phyloP scores from a whole-genome alignment of 2,113 vertebrate species.

The Strix uralensis region DNA sequence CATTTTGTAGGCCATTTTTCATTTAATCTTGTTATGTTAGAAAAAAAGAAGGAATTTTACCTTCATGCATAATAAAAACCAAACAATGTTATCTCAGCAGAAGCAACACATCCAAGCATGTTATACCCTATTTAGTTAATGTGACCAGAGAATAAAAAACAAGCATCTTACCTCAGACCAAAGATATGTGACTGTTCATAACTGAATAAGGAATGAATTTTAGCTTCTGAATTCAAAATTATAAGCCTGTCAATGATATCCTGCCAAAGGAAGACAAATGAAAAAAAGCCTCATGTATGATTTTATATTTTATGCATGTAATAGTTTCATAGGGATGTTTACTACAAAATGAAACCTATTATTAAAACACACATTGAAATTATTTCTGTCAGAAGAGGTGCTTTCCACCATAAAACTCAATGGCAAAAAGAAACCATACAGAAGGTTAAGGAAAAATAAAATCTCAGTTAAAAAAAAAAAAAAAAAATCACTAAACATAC shows the following conservation, averaged over 20 bases:
- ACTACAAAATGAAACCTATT: not conserved
- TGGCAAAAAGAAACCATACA: not conserved
- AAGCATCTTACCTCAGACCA: slow-evolving; percentile 88
- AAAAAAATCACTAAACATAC: not conserved
- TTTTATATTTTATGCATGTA: not conserved
- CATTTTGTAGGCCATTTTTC: not conserved
- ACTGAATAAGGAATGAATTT: slow-evolving; percentile 93
- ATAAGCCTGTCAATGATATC: slow-evolving; percentile 93
- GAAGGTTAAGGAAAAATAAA: not conserved
- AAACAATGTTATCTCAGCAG: slow-evolving; percentile 6
- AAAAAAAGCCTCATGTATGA: not conserved
- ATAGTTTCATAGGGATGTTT: not conserved
- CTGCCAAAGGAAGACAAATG: slow-evolving; percentile 69
- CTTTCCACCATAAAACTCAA: not conserved
- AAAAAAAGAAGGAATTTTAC: not conserved
- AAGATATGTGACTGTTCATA: slow-evolving; percentile 95
- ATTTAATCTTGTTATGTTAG: not conserved
- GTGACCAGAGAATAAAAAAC: slow-evolving; percentile 15
- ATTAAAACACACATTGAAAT: not conserved
- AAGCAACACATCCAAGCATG: not conserved
- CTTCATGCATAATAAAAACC: not conserved
- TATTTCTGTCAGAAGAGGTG: not conserved
- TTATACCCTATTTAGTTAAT: not conserved
- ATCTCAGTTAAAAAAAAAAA: not conserved
- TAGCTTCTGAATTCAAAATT: slow-evolving; percentile 89